phyloP scores from a whole-genome alignment of 2,888 invertebrate genomes.

The Rhamnusium bicolor region DNA sequence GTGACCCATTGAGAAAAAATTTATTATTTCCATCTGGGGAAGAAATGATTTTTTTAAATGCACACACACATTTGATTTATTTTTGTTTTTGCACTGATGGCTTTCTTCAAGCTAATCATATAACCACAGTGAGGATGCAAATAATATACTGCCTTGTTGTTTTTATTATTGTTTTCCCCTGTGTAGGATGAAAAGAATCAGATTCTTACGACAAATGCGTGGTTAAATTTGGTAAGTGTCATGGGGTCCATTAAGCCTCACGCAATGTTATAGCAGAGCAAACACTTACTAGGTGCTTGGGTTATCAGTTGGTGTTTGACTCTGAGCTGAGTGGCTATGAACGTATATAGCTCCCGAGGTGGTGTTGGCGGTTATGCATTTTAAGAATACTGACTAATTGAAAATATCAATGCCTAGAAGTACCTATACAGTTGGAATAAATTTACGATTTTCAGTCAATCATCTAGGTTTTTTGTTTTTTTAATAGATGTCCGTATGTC shows the following conservation, averaged over 20 bases:
- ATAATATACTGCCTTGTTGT: slow-evolving; percentile 69
- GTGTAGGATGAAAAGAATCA: slow-evolving; percentile 99
- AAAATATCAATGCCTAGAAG: slow-evolving; percentile 4
- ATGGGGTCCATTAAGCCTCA: slow-evolving; percentile 68
- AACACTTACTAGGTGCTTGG: slow-evolving; percentile 60
- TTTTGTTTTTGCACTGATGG: slow-evolving; percentile 15
- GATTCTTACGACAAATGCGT: slow-evolving; percentile 98
- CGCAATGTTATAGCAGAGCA: slow-evolving; percentile 68
- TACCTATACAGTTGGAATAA: too few relatives aligned
- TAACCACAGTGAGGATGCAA: slow-evolving; percentile 12
- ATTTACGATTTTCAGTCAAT: not conserved
- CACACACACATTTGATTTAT: not conserved
- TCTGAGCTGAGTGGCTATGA: slow-evolving; percentile 70
- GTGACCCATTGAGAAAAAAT: not conserved
- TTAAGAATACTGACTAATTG: slow-evolving; percentile 26
- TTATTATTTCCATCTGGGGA: not conserved
- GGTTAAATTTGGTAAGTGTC: slow-evolving; percentile 98
- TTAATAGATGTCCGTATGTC: slow-evolving; percentile 12
- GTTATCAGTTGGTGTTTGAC: slow-evolving; percentile 64
- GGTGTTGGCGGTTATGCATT: slow-evolving; percentile 45
- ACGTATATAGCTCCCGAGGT: slow-evolving; percentile 65
- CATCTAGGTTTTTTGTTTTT: not conserved
- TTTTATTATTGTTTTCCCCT: slow-evolving; percentile 71
- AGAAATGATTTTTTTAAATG: too few relatives aligned
- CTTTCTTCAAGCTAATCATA: not conserved